Base-by-base conservation (phyloP, 2,888 invertebrate genomes). In the Melikaiella ostensackeni region DNA sequence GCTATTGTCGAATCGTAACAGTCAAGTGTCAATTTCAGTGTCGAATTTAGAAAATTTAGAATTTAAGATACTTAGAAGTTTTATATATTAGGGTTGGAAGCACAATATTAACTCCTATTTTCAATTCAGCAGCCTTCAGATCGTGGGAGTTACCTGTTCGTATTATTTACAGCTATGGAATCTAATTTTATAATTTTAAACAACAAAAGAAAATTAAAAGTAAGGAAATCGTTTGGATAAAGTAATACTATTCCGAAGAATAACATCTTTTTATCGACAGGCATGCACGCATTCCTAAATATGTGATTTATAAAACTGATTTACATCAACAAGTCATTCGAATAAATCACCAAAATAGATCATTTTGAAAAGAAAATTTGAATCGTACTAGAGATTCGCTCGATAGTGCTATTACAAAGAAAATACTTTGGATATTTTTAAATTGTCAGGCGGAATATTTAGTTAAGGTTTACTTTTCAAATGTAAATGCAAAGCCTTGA, bases 71-170 rank as follows among this genome's bases (percentile, higher is more conserved):
- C 3, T 55, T n/a, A 9, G 21, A 21, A 9, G 8, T 21, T 55
- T 55, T 55, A 55, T 55, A 55, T 4, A 11, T 4, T 21, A 55
- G n/a, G 4, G 42, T 16, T 19, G 9, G 9, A 55, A 55, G 55
- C 21, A 9, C 55, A 21, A 50, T 50, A 30, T 33, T n/a, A 70
- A 27, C n/a, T 46, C 46, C 46, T n/a, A 27, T 70, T 70, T 70
- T 70, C n/a, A 70, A 50, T 27, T 50, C 19, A 50, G 21, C 1
- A 57, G 2, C 59, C 55, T n/a, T 59, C 33, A 46, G 80, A 57
- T n/a, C 2, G 75, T 50, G 73, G 75, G 75, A 75, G 66, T 66
- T 62, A 78, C 62, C 74, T 74, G 77, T 81, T 74, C 75, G 59
- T 80, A 73, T 77, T 78, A 75, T 79, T 66, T 46, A 46, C 66